phyloP scores from a whole-genome alignment of 2,888 invertebrate genomes.

The Drosophila infuscata region DNA sequence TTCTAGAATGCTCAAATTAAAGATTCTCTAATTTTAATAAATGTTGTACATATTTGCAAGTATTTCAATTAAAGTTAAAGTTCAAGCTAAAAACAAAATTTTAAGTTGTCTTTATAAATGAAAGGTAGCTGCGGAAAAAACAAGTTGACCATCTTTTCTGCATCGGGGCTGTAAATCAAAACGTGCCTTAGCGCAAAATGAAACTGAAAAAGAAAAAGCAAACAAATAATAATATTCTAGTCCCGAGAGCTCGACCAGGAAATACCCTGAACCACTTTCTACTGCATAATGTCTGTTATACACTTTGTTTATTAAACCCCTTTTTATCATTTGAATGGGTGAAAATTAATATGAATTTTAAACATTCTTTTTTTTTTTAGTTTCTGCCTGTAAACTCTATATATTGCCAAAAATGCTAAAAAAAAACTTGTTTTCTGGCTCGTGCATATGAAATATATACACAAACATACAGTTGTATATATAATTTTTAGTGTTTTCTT shows the following conservation, averaged over 20 bases:
- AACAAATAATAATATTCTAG: conserved; percentile 8
- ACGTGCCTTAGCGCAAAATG: conserved; percentile 27
- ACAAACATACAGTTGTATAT: conserved; percentile 28
- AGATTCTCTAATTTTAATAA: neutral
- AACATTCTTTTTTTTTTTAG: conserved; percentile 36
- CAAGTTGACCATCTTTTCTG: conserved; percentile 32
- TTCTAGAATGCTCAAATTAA: neutral
- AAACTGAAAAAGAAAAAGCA: neutral
- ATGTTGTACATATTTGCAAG: neutral
- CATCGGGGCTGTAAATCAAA: conserved; percentile 51
- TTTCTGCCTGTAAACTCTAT: conserved; percentile 51
- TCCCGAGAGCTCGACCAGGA: neutral
- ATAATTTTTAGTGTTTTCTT: conserved; percentile 39
- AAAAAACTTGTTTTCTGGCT: conserved; percentile 59
- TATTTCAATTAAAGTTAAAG: conserved; percentile 15
- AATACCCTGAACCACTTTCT: neutral
- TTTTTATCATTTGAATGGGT: neutral
- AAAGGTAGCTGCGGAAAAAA: conserved; percentile 40
- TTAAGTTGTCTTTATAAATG: conserved; percentile 5
- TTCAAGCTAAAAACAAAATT: neutral
- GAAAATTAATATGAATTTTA: conserved; percentile 41
- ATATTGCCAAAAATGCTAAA: conserved; percentile 32
- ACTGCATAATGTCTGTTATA: neutral
- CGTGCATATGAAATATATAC: conserved; percentile 32
- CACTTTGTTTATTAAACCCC: neutral